Evolutionary conservation across 2,113 vertebrate genomes (phyloP).

Genomic region (Neodon shergylaensis): DNA sequence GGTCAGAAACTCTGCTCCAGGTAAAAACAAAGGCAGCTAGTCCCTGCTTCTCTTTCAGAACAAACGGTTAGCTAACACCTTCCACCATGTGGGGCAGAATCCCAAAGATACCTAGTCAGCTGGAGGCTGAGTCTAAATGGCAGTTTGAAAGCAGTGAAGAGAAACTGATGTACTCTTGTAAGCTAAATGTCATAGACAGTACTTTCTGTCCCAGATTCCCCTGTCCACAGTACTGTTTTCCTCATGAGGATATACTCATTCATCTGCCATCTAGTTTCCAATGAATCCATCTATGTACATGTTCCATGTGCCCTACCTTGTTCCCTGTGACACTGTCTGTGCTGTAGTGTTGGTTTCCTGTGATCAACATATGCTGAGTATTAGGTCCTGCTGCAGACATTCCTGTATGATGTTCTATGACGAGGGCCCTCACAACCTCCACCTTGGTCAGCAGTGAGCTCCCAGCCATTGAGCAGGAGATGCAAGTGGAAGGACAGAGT

Average conservation of each 20-base stretch:
- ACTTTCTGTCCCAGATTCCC: not conserved
- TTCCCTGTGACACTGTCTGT: not conserved
- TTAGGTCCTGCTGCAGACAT: not conserved
- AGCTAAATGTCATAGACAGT: not conserved
- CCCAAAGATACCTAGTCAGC: not conserved
- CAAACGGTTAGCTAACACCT: not conserved
- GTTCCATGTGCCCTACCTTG: not conserved
- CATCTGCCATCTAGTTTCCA: not conserved
- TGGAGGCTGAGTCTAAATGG: not conserved
- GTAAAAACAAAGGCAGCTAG: constrained; percentile 55
- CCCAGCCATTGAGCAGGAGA: not conserved
- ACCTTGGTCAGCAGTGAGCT: not conserved
- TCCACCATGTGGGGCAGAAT: not conserved
- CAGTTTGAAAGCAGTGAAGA: not conserved
- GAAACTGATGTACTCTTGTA: not conserved
- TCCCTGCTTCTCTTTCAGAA: not conserved
- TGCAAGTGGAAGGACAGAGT: not conserved
- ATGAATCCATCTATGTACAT: not conserved
- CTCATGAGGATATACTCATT: not conserved
- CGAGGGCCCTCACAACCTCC: not conserved
- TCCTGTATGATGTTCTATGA: not conserved
- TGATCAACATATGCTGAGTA: not conserved
- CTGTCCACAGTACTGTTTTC: not conserved
- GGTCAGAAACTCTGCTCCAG: constrained; percentile 94
- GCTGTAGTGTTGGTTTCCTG: not conserved